Conservation (phyloP, 2,797 vertebrate species). For the Jordanella pulchra region DNA sequence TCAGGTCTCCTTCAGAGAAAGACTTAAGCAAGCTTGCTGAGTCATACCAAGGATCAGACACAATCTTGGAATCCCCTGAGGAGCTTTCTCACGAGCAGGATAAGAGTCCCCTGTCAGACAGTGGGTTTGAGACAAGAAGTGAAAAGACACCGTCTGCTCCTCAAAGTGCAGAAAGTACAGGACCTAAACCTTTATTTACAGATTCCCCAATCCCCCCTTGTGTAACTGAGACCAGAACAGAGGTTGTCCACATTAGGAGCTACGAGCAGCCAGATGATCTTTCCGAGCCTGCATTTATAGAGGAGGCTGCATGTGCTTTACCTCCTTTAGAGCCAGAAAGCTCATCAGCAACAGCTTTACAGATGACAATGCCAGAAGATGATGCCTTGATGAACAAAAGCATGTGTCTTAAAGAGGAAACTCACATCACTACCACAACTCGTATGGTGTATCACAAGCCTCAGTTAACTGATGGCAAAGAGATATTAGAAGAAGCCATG, state of each 20-base stretch:
- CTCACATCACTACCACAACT: slow-evolving; percentile 94
- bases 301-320: slow-evolving; percentile 79
- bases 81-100: slow-evolving; percentile 98
- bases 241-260: slow-evolving; percentile 93
- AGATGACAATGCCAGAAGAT: slow-evolving; percentile 90
- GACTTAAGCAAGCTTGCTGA: slow-evolving; percentile 96
- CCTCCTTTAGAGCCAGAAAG: slow-evolving; percentile 83
- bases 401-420: slow-evolving; percentile 97
- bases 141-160: slow-evolving; percentile 99
- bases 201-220: slow-evolving; percentile 95
- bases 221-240: slow-evolving; percentile 94
- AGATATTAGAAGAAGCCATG: slow-evolving; percentile 95
- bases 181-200: slow-evolving; percentile 95
- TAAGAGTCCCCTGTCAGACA: slow-evolving; percentile 98
- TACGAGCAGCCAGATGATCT: slow-evolving; percentile 88
- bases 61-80: slow-evolving; percentile 95
- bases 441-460: slow-evolving; percentile 97
- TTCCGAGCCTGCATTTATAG: slow-evolving; percentile 81
- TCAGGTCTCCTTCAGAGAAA: slow-evolving; percentile 95
- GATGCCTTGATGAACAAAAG: slow-evolving; percentile 89
- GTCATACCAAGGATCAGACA: slow-evolving; percentile 91
- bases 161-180: slow-evolving; percentile 97
- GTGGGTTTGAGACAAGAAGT: slow-evolving; percentile 99
- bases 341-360: slow-evolving; percentile 83
- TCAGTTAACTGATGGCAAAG: slow-evolving; percentile 85